A percentile compares a stretch with the other conserved stretches of the same genome.
Conservation (phyloP, 2,888 invertebrate genomes). For the Xestia ashworthii region DNA sequence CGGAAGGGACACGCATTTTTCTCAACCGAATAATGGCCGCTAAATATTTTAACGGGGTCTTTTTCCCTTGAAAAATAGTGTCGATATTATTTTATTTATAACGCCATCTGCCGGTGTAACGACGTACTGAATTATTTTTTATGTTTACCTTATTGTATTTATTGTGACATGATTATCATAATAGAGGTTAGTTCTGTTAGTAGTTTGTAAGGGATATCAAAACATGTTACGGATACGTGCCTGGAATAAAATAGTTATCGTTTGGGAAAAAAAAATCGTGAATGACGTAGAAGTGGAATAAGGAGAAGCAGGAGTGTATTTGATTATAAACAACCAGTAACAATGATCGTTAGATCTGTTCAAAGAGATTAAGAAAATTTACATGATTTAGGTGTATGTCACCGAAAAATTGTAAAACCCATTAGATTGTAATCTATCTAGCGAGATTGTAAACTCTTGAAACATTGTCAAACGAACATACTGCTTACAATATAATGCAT, state of each 20-base stretch:
- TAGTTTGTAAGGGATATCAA: conserved; percentile 49
- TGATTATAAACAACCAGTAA: too few species aligned
- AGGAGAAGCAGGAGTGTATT: not conserved
- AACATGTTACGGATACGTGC: conserved; percentile 35
- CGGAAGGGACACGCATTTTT: conserved; percentile 81
- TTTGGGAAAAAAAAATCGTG: not conserved
- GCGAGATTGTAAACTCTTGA: too few species aligned
- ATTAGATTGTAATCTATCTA: too few species aligned
- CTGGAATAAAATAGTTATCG: conserved; percentile 28
- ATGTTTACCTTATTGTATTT: conserved; percentile 62
- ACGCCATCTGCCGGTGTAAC: conserved; percentile 67
- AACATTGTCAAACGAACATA: too few species aligned
- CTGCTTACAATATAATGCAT: too few species aligned
- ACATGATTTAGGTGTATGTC: too few species aligned
- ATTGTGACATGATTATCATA: conserved; percentile 57
- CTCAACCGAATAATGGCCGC: conserved; percentile 79
- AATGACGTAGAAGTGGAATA: not conserved
- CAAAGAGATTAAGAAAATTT: too few species aligned
- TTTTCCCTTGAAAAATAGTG: conserved; percentile 76
- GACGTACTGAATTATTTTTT: conserved; percentile 64
- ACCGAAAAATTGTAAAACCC: too few species aligned
- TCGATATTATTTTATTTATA: conserved; percentile 80
- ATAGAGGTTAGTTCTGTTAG: conserved; percentile 41
- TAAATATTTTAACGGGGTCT: conserved; percentile 82
- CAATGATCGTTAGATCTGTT: too few species aligned